Evolutionary conservation across 2,888 invertebrate species (phyloP), one percentile per base, ranked within the genome.

Genomic region (Agonopterix alstromeriana): DNA sequence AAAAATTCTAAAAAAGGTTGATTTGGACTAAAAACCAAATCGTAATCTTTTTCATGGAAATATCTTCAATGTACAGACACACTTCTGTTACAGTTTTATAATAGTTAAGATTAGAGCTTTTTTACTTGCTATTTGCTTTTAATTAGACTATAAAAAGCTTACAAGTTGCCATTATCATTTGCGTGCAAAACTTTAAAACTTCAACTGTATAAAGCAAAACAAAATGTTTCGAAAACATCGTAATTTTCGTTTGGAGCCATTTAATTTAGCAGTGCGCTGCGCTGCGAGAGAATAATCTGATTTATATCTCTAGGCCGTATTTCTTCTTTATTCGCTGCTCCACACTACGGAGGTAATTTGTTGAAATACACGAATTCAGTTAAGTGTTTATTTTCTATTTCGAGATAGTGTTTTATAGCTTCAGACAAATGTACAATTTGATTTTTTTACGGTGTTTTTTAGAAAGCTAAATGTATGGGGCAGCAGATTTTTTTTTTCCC

Each of bases 211-310:
- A 42, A 40, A 63, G 60, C 55, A 65, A 65, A 63, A 64, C 62
- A 65, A 60, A 64, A 63, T 53, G 54, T 62, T 70, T 58, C 61
- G 63, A 73, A 70, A 78, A 72, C 77, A 75, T 72, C 72, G 74
- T 80, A 76, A 77, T 80, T 74, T 75, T 70, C 67, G 67, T 73
- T 71, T 70, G 70, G 67, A 75, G 70, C 73, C 71, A 71, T 78
- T 77, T 74, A 73, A 77, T 78, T 79, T 75, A 72, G 69, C 70
- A 68, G 61, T 27, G 27, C 66, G 66, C 70, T 61, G 67, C 62
- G 67, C 64, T 58, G 64, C 63, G 65, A 65, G 70, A 64, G 63
- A 62, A 68, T 78, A 78, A 82, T 78, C 81, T 74, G 80, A 81
- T 82, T 83, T 81, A 79, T 79, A 77, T 73, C 72, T 72, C 56